These are phyloP conservation scores for Excalfactoria chinensis DNA, from an alignment of 2,113 vertebrate genomes.

Conservation along the genomic window DNA sequence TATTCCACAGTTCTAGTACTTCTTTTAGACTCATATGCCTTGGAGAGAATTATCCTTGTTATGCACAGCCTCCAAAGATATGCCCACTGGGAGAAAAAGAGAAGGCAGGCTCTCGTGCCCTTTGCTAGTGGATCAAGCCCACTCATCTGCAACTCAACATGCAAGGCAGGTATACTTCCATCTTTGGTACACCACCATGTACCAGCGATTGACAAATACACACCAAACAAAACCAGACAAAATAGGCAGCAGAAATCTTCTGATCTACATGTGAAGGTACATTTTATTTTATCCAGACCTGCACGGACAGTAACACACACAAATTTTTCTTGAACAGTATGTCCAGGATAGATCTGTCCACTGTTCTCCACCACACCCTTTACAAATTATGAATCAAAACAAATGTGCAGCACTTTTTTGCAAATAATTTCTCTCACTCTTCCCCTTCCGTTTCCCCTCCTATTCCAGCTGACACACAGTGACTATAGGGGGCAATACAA, in stretches of 20 bases:
- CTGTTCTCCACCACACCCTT: background rate
- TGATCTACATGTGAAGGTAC: background rate
- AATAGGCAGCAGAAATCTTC: background rate
- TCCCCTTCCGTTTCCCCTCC: background rate
- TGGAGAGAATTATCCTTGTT: background rate
- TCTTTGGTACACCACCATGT: rapidly evolving
- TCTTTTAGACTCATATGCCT: background rate
- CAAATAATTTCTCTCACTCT: background rate
- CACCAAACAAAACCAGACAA: background rate
- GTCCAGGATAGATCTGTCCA: background rate
- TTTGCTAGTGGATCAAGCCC: background rate
- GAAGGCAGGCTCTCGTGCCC: background rate
- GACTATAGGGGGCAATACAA: constrained; percentile 83
- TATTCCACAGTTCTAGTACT: rapidly evolving
- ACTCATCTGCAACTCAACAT: background rate
- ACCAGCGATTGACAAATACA: background rate
- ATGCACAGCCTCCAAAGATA: background rate
- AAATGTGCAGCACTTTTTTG: background rate
- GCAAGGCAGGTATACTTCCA: rapidly evolving
- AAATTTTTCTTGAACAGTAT: background rate
- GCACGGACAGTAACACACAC: background rate
- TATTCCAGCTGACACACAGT: constrained; percentile 49
- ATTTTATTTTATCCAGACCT: background rate
- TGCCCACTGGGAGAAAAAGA: background rate
- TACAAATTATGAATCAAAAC: background rate